Evolutionary conservation across 2,113 vertebrate species (phyloP), one percentile per base, ranked within the genome.

Genomic region (Eira barbara): DNA sequence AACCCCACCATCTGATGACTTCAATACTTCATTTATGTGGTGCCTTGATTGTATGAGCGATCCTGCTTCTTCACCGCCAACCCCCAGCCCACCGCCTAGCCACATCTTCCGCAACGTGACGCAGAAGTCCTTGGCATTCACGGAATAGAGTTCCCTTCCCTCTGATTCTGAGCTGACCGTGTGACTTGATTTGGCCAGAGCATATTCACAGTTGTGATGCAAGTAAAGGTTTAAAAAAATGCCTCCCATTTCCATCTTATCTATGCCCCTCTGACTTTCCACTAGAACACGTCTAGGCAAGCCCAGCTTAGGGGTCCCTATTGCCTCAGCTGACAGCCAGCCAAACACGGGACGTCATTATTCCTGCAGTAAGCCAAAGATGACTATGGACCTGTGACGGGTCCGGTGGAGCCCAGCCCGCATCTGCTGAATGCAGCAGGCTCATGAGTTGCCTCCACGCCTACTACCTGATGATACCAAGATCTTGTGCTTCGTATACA

Each of bases 1-100:
- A 96, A 94, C 88, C 84, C 83, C 20, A 76, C 13, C 47, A 83
- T 96, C 55, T 87, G 76, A 97, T 85, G 45, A 57, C 63, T 20
- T 69, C 52, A 57, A 71, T 39, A 52, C 61, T 98, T 93, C 55
- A 59, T 61, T 52, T 95, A n/a, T 45, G 15, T 55, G 15, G 5
- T 7, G 83, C 42, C 6, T 12, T 95, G 91, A 94, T 52, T 47
- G 3, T 76, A 55, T 59, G 45, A 91, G 81, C 59, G 49, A 80
- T 74, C 25, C 39, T 2, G 71, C 0, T 61, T 95, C 23, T 67
- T 18, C 7, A 4, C 11, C 2, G 14, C 61, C 25, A 4, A 61
- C 59, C 61, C 4, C 31, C 14, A 25, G 9, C 15, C 10, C 14
- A 17, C 42, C 15, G 4, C 14, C 7, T 17, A 13, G n/a, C 27